Conservation (phyloP, 2,113 vertebrate genomes). For the Nymphicus hollandicus region DNA sequence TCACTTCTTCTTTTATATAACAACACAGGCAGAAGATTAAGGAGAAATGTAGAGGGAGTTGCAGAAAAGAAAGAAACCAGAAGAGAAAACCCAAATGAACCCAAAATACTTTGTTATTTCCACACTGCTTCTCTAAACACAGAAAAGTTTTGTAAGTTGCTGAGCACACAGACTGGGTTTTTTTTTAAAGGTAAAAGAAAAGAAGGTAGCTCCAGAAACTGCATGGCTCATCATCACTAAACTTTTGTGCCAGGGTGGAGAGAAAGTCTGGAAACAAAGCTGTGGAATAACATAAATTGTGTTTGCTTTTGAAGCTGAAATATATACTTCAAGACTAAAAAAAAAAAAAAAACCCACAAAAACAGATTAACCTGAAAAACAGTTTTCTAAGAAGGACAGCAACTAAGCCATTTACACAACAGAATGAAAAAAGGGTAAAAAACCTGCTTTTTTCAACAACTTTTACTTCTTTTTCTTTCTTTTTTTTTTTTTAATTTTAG, state of each 20-base stretch:
- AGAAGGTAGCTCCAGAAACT: not conserved
- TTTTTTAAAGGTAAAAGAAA: not conserved
- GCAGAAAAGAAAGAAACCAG: not conserved
- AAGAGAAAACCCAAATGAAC: not conserved
- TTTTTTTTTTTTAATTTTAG: not conserved
- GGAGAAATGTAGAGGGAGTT: not conserved
- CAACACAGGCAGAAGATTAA: not conserved
- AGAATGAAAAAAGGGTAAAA: not conserved
- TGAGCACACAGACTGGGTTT: fast-evolving
- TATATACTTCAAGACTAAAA: not conserved
- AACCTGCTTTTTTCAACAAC: not conserved
- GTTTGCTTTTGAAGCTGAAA: not conserved
- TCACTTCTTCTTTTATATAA: not conserved
- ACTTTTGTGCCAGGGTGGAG: not conserved
- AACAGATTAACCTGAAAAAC: not conserved
- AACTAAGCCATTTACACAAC: not conserved
- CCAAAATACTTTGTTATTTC: not conserved
- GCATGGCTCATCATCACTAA: not conserved
- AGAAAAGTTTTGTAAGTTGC: not conserved
- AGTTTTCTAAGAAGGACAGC: not conserved
- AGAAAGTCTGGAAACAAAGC: not conserved
- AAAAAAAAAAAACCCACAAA: not conserved
- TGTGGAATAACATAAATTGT: not conserved
- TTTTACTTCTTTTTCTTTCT: not conserved
- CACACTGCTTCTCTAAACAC: not conserved